These are phyloP conservation scores for Macrocentrus cingulum DNA, from an alignment of 1,140 invertebrate genomes.

Conservation along the genomic window DNA sequence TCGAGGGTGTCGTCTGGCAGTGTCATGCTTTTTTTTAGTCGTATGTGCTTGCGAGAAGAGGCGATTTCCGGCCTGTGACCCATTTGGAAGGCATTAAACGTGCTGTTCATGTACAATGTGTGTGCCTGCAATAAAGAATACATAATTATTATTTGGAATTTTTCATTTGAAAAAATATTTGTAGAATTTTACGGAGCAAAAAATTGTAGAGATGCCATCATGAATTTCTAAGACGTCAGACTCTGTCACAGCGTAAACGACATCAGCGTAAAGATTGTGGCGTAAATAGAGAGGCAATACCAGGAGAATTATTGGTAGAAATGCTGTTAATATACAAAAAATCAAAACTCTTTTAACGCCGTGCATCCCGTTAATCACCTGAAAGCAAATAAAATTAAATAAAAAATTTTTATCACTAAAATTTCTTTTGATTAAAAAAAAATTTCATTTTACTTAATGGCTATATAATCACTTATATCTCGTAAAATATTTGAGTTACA, in stretches of 20 bases:
- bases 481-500: no score
- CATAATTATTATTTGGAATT: slow-evolving; percentile 22
- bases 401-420: slow-evolving; percentile 16
- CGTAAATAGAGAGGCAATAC: slow-evolving; percentile 74
- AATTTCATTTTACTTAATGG: no score
- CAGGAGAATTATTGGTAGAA: slow-evolving; percentile 72
- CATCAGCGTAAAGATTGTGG: slow-evolving; percentile 72
- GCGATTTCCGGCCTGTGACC: slow-evolving; percentile 68
- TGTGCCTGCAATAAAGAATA: slow-evolving; percentile 62
- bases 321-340: slow-evolving; percentile 72
- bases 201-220: slow-evolving; percentile 75
- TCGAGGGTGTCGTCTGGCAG: slow-evolving; percentile 83
- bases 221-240: slow-evolving; percentile 79
- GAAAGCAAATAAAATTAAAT: slow-evolving; percentile 53
- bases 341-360: slow-evolving; percentile 71
- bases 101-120: slow-evolving; percentile 73
- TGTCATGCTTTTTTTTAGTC: slow-evolving; percentile 77
- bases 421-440: no score
- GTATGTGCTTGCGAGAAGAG: slow-evolving; percentile 71
- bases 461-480: no score
- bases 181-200: slow-evolving; percentile 63
- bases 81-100: slow-evolving; percentile 82
- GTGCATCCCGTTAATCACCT: slow-evolving; percentile 70
- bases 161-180: slow-evolving; percentile 8
- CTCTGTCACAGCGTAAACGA: slow-evolving; percentile 74